Evolutionary conservation across 2,113 vertebrate species (phyloP).

Genomic region (Ochotona princeps): DNA sequence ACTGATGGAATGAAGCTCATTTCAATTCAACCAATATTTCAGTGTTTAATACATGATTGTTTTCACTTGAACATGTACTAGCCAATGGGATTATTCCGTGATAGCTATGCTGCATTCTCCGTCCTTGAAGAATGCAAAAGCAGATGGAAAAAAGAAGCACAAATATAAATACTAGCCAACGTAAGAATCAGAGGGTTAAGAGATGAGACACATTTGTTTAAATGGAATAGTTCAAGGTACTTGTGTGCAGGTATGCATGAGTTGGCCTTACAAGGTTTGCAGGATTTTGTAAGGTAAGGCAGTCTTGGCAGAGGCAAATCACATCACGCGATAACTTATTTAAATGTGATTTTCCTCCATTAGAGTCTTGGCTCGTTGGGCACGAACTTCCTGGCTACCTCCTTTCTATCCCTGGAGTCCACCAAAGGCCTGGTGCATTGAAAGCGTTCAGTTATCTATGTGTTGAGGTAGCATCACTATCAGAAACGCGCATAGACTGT

Average conservation of each 20-base stretch:
- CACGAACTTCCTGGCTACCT: background rate
- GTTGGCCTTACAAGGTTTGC: constrained; percentile 36
- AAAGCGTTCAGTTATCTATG: background rate
- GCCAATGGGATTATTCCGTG: too few relatives aligned
- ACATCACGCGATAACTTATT: background rate
- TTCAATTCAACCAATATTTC: constrained; percentile 30
- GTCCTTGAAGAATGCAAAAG: constrained; percentile 18
- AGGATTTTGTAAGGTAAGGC: background rate
- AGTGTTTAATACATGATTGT: background rate
- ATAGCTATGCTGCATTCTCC: background rate
- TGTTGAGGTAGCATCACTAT: constrained; percentile 25
- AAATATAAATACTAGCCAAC: constrained; percentile 18
- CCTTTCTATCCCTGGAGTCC: background rate
- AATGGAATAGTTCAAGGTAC: background rate
- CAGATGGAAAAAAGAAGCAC: background rate
- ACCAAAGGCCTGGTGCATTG: background rate
- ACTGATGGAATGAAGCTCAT: constrained; percentile 11
- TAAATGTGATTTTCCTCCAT: background rate
- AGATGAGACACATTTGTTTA: background rate
- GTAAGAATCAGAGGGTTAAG: background rate
- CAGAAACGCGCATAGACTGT: background rate
- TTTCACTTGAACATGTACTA: too few relatives aligned
- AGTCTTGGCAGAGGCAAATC: background rate
- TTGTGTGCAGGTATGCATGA: constrained; percentile 16
- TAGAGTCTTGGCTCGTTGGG: background rate